Percentiles rank a stretch among this genome's conserved stretches.
Conservation (phyloP, 2,888 invertebrate genomes). For the Emesis furor region DNA sequence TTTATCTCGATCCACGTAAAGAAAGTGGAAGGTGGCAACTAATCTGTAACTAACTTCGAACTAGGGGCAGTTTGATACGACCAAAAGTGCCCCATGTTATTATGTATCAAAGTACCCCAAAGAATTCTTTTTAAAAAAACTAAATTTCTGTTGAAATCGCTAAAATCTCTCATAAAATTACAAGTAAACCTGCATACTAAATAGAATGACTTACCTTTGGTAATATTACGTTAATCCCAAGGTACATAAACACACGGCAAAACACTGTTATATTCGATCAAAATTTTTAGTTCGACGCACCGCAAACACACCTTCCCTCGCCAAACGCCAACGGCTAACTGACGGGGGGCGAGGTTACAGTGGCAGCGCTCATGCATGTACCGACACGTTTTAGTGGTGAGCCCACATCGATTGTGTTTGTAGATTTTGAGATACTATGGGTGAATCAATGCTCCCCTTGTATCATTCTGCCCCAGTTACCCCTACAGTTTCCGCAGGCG, state of each 20-base stretch:
- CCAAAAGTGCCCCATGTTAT: constrained; percentile 1
- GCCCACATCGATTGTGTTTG: too few relatives aligned
- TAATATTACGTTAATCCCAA: constrained; percentile 4
- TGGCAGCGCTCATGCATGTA: too few relatives aligned
- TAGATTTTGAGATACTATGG: too few relatives aligned
- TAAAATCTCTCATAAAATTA: not conserved
- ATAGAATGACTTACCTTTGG: constrained; percentile 10
- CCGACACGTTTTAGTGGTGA: too few relatives aligned
- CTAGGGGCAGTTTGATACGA: constrained; percentile 2
- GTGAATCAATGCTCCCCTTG: too few relatives aligned
- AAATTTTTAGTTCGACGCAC: constrained; percentile 2
- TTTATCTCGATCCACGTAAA: not conserved
- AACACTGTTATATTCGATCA: not conserved
- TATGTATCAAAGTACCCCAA: constrained; percentile 1
- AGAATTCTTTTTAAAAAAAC: not conserved
- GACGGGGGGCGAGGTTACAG: too few relatives aligned
- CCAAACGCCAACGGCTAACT: not conserved
- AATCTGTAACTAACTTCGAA: too few relatives aligned
- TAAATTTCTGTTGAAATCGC: not conserved
- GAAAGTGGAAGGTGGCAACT: too few relatives aligned
- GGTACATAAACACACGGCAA: not conserved
- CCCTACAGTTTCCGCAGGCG: too few relatives aligned
- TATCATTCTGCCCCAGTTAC: too few relatives aligned
- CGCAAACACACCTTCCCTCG: not conserved
- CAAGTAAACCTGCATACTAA: not conserved